A percentile compares a stretch with the other conserved stretches of the same genome.
phyloP scores from a whole-genome alignment of 2,888 invertebrate species.

The Papilio protenor region DNA sequence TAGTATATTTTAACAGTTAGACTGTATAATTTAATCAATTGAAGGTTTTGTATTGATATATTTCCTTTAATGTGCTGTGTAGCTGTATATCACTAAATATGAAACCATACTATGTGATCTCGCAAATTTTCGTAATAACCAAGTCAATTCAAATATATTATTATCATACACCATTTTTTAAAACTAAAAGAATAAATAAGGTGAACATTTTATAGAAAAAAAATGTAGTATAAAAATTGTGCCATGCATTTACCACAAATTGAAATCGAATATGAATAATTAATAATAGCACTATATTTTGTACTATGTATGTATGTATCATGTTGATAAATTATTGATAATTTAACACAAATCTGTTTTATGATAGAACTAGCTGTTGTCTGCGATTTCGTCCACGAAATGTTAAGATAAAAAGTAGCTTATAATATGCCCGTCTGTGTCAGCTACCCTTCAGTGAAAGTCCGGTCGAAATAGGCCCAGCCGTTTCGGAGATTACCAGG shows the following conservation, averaged over 20 bases:
- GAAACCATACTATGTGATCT: neutral
- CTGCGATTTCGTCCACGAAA: too few species aligned
- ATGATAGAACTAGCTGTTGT: neutral
- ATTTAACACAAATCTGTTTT: neutral
- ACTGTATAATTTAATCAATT: neutral
- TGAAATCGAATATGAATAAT: neutral
- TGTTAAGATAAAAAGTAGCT: too few species aligned
- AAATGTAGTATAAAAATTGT: slow-evolving; percentile 7
- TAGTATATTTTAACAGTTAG: neutral
- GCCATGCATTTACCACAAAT: slow-evolving; percentile 22
- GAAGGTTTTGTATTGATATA: neutral
- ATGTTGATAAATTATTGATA: slow-evolving; percentile 1
- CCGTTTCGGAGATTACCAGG: too few species aligned
- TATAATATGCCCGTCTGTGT: too few species aligned
- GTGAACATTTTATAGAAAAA: slow-evolving; percentile 52
- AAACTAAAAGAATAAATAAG: neutral
- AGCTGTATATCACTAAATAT: neutral
- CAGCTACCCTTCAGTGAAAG: too few species aligned
- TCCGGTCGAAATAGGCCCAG: too few species aligned
- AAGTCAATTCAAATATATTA: neutral
- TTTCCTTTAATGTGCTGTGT: neutral
- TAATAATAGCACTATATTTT: slow-evolving; percentile 35
- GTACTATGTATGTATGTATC: slow-evolving; percentile 4
- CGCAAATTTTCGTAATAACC: neutral
- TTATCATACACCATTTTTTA: neutral